Percentiles rank a stretch among this genome's conserved stretches.
Conservation (phyloP, 2,113 vertebrate genomes). For the Garra rufa region DNA sequence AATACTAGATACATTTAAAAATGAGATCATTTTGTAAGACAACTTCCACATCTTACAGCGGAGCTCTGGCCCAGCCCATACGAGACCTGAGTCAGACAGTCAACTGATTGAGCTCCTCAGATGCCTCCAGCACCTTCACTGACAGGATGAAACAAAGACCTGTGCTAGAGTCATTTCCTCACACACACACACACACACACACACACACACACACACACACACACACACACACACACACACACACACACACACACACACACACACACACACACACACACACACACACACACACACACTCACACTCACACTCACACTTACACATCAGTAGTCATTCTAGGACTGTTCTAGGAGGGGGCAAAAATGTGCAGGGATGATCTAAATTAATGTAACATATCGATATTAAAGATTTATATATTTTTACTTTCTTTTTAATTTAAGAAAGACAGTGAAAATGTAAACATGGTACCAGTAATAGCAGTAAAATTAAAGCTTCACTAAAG, state of each 20-base stretch:
- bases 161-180: not conserved
- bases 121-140: not conserved
- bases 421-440: no score
- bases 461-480: no score
- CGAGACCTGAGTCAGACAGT: not conserved
- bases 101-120: not conserved
- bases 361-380: no score
- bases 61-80: not conserved
- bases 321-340: no score
- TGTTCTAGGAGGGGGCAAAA: no score
- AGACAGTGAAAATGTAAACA: no score
- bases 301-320: no score
- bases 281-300: not conserved
- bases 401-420: no score
- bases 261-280: not conserved
- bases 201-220: not conserved
- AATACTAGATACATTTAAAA: not conserved
- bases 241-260: not conserved
- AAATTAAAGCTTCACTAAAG: no score
- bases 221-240: not conserved
- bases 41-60: not conserved
- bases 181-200: not conserved
- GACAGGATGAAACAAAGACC: not conserved
- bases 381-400: no score
- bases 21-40: not conserved